phyloP scores from a whole-genome alignment of 2,113 vertebrate species.

The Chaenocephalus aceratus region DNA sequence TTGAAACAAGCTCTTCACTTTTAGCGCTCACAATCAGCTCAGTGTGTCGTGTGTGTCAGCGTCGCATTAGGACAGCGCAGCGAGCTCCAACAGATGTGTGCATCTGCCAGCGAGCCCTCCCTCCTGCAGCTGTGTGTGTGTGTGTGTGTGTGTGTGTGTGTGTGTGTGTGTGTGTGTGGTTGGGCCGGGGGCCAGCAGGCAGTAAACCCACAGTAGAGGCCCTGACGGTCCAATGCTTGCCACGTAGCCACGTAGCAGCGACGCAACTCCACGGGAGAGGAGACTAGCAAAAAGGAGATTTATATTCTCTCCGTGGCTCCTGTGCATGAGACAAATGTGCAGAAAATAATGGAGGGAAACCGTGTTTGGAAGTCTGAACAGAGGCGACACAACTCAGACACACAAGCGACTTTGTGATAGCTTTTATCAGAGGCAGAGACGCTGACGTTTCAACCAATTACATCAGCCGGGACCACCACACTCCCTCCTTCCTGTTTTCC shows the following conservation, averaged over 20 bases:
- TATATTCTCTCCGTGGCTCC: neutral
- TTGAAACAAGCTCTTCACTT: conserved; percentile 33
- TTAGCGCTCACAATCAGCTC: conserved; percentile 50
- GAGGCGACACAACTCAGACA: conserved; percentile 14
- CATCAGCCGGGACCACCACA: conserved; percentile 23
- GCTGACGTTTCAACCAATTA: conserved; percentile 41
- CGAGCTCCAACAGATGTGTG: conserved; percentile 69
- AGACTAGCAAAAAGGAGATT: conserved; percentile 26
- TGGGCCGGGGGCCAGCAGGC: conserved; percentile 75
- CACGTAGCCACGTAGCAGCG: conserved; percentile 72
- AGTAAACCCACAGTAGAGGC: conserved; percentile 77
- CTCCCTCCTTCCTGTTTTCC: neutral
- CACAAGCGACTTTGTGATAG: conserved; percentile 3
- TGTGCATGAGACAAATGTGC: neutral
- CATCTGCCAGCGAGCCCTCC: conserved; percentile 70
- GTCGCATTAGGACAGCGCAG: conserved; percentile 29
- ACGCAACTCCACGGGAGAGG: conserved; percentile 45
- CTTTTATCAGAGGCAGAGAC: conserved; percentile 33
- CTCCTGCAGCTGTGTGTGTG: conserved; percentile 58
- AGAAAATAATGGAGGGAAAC: neutral
- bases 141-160: conserved; percentile 17
- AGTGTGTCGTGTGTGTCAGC: conserved; percentile 40
- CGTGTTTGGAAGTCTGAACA: conserved; percentile 43
- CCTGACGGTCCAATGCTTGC: conserved; percentile 69
- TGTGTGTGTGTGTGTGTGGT: conserved; percentile 50